A percentile compares a stretch with the other conserved stretches of the same genome.
Evolutionary conservation across 1,140 invertebrate species (phyloP).

Genomic region (Galendromus occidentalis): DNA sequence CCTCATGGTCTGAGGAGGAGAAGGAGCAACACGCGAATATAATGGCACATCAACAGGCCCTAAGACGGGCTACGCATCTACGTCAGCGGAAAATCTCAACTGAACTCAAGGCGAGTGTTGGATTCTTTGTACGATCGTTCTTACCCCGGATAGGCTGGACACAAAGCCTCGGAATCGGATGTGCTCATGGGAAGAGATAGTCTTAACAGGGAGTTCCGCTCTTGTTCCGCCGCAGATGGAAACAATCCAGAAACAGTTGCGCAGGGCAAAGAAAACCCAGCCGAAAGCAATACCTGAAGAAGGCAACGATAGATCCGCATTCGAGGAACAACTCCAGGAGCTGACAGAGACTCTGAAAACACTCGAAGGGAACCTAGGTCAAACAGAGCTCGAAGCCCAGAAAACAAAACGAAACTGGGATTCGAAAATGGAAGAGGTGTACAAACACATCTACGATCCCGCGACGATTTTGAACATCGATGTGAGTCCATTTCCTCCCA

Average conservation of each 20-base stretch:
- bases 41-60: constrained; percentile 2
- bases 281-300: constrained; percentile 6
- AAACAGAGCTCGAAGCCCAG: constrained; percentile 7
- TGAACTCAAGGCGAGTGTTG: not conserved
- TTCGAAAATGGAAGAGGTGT: constrained; percentile 9
- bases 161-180: not conserved
- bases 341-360: constrained; percentile 1
- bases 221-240: not conserved
- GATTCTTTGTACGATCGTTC: not conserved
- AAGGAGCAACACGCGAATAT: not conserved
- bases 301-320: not conserved
- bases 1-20: constrained; percentile 3
- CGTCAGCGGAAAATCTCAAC: constrained; percentile 8
- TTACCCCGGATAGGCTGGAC: not conserved
- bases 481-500: not conserved
- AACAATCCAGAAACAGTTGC: constrained; percentile 5
- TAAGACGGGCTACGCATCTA: not conserved
- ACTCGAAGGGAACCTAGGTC: constrained; percentile 6
- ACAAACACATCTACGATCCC: constrained; percentile 9
- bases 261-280: not conserved
- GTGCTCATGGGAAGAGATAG: not conserved
- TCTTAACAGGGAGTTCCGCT: not conserved
- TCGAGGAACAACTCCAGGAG: constrained; percentile 5
- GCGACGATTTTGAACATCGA: not conserved
- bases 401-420: constrained; percentile 2